These are phyloP conservation scores for Cryptocephalus moraei DNA, from an alignment of 2,888 invertebrate genomes.

Conservation along the genomic window DNA sequence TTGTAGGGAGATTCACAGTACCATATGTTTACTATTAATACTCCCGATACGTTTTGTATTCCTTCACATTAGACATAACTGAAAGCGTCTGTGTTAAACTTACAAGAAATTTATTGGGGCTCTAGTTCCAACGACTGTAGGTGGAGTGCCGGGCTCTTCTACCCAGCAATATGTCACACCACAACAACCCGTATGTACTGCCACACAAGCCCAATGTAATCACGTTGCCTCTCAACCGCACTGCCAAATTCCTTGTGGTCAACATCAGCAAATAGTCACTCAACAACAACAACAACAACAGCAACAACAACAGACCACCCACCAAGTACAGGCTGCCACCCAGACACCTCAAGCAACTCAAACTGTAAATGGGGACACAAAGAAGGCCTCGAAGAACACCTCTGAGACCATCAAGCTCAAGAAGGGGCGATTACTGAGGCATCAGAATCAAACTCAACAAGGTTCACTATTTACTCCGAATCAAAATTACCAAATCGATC, in stretches of 20 bases:
- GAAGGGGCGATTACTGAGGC: constrained; percentile 35
- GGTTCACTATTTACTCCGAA: constrained; percentile 35
- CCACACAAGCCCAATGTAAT: constrained; percentile 5
- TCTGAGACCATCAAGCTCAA: constrained; percentile 31
- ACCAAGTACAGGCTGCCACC: constrained; percentile 54
- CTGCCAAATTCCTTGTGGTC: constrained; percentile 29
- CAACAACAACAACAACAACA: constrained; percentile 16
- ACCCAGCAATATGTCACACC: constrained; percentile 22
- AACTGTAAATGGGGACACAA: constrained; percentile 21
- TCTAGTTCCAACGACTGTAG: constrained; percentile 26
- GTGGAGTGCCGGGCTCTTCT: constrained; percentile 22
- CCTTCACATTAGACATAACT: no score
- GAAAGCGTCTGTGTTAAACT: no score
- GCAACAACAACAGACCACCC: constrained; percentile 11
- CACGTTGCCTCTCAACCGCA: constrained; percentile 11
- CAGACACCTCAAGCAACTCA: constrained; percentile 43
- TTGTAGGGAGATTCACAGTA: no score
- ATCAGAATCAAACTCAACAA: constrained; percentile 33
- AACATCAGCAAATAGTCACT: constrained; percentile 25
- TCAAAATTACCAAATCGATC: constrained; percentile 43
- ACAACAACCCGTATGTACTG: constrained; percentile 40
- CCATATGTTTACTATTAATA: no score
- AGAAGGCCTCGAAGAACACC: constrained; percentile 22
- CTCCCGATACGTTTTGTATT: no score
- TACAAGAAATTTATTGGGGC: no score